Base-by-base conservation (phyloP, 2,797 vertebrate genomes). In the Ciconia nigra region DNA sequence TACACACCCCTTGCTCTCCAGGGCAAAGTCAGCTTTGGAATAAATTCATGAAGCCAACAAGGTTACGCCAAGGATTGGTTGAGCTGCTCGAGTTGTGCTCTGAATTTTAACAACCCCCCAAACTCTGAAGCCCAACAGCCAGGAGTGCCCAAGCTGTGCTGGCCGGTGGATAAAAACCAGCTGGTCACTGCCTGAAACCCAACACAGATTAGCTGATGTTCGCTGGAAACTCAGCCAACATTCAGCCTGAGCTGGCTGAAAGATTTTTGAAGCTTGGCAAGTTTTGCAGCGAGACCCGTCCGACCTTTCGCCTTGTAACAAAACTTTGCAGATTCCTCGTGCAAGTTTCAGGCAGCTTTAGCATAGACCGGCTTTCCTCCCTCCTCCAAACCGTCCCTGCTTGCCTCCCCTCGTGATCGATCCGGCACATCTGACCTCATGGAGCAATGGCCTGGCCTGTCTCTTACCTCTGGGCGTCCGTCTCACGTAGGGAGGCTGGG, bases 381-480 rank as follows among this genome's bases (percentile, higher is more conserved):
- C 79, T 3, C 47, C 46, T 81, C 57, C 33, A 37, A 33, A 46
- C n/a, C 15, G 0, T 20, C 66, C 63, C 46, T 46, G 13, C 66
- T 61, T 1, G 4, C 70, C 44, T 73, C 74, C 59, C 74, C 82
- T 67, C 4, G 10, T 35, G 19, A 46, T 47, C 13, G 20, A 42
- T 18, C 15, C 10, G 1, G 63, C 2, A 1, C 22, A 7, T 41
- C 79, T 7, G 1, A 55, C 58, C 85, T 85, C 44, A 5, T 1
- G 57, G 65, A 86, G 82, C 67, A 21, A 13, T 20, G 89, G 74
- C 77, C 89, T 92, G 76, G 31, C 5, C 12, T 29, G 18, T 22
- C 84, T 35, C 97, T 98, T 97, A 97, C 97, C 97, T 98, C 86
- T 11, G 58, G 52, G 17, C 10, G 62, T 24, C 67, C 1, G 74